A percentile compares a stretch with the other conserved stretches of the same genome.
These are phyloP conservation scores for Takifugu ocellatus DNA, from an alignment of 2,797 vertebrate genomes.

Conservation along the genomic window DNA sequence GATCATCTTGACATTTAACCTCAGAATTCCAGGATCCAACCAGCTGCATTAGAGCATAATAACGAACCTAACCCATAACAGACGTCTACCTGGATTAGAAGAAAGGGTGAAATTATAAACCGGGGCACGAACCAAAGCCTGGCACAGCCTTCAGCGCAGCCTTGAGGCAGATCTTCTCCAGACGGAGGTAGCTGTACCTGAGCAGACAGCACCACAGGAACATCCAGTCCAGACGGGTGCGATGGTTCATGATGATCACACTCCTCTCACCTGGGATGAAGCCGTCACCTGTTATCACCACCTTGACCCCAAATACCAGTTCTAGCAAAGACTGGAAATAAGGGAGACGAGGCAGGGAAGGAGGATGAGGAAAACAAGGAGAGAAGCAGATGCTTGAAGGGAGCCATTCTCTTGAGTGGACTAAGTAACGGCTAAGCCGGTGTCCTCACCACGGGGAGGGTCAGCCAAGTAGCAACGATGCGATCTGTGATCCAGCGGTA, in stretches of 20 bases:
- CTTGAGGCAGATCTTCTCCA: constrained; percentile 98
- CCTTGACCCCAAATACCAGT: constrained; percentile 92
- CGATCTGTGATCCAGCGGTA: constrained; percentile 96
- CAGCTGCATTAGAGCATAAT: neutral
- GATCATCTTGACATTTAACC: no score
- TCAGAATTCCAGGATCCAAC: no score
- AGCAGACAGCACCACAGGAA: constrained; percentile 98
- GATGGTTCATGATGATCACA: constrained; percentile 99
- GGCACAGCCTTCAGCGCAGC: constrained; percentile 91
- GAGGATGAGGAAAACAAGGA: constrained; percentile 17
- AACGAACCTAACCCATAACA: neutral
- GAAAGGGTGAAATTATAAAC: neutral
- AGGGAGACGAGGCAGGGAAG: constrained; percentile 8
- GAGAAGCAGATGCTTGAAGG: constrained; percentile 26
- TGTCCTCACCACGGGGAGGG: constrained; percentile 90
- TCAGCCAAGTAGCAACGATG: constrained; percentile 94
- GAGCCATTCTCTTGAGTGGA: constrained; percentile 1
- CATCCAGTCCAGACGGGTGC: constrained; percentile 98
- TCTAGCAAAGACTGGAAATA: constrained; percentile 87
- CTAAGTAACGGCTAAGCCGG: constrained; percentile 21
- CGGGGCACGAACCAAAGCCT: constrained; percentile 88
- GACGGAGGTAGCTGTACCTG: constrained; percentile 94
- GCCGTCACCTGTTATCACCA: constrained; percentile 94
- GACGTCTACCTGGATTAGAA: neutral
- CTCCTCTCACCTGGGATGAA: constrained; percentile 96